Base-by-base conservation (phyloP, 2,888 invertebrate species). In the Bugula neritina region DNA sequence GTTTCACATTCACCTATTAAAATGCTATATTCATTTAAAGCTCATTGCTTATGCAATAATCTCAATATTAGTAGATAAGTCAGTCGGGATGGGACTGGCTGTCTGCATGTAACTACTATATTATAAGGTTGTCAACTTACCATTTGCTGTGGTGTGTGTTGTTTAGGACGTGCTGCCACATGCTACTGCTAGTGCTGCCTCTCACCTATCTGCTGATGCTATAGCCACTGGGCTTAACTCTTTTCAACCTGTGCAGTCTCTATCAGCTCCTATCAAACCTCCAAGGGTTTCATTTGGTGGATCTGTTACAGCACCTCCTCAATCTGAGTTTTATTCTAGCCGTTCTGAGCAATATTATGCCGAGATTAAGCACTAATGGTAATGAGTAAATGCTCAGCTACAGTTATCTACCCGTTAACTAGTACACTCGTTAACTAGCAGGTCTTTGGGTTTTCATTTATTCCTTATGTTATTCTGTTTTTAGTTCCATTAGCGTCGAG, bases 161-260 rank as follows among this genome's bases (percentile, higher is more conserved):
- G 34, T 63, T 10, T 63, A 63, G 63, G 63, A 63, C 31, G 25
- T 27, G 17, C 10, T 34, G 34, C 63, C 31, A 63, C 21, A 63
- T 31, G 63, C 63, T 34, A 63, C 63, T 34, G 63, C 63, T 63
- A 63, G 63, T 63, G 63, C 63, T 63, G 63, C 63, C 27, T 25
- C 63, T 31, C 63, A 63, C 27, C 25, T 63, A 31, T 63, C 63
- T n/a, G 63, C 63, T 63, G 23, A 57, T 25, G 63, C 17, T 31
- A 27, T 31, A 25, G 63, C 21, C 34, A 17, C 63, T 31, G 63
- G 31, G 27, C 31, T 63, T 63, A 63, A 63, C 63, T 63, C 27
- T 34, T 57, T 57, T 10, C 57, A 57, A 25, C 3, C 57, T 13
- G n/a, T 57, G n/a, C 31, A 25, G 27, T 31, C 27, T 29, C 5